Conservation (phyloP, 2,113 vertebrate species). For the Orycteropus afer region DNA sequence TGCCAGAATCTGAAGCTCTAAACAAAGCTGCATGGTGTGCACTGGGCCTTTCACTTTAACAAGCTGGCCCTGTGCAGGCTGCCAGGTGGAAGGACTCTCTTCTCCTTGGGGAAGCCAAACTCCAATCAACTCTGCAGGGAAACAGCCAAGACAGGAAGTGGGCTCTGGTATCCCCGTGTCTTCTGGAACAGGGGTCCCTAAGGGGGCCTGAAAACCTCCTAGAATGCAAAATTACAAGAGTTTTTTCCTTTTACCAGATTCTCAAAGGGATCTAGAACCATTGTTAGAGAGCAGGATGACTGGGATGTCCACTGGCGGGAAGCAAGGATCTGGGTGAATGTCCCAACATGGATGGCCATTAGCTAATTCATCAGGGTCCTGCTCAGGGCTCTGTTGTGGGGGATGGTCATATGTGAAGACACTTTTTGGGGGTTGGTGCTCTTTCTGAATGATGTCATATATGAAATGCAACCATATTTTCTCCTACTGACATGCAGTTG, state of each 20-base stretch:
- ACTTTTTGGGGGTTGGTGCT: neutral
- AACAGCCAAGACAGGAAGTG: neutral
- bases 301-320: neutral
- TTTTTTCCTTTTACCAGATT: neutral
- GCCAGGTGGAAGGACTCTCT: neutral
- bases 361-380: neutral
- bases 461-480: neutral
- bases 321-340: neutral
- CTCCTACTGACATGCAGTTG: neutral
- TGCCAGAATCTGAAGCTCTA: neutral
- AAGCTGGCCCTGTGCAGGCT: neutral
- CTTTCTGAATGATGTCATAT: neutral
- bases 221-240: neutral
- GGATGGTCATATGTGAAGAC: neutral
- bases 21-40: neutral
- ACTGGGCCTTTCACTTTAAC: neutral
- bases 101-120: constrained; percentile 20
- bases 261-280: neutral
- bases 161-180: neutral
- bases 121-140: neutral
- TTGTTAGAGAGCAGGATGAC: neutral
- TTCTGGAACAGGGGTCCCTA: neutral
- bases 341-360: neutral
- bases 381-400: neutral
- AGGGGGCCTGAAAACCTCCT: neutral